These are phyloP conservation scores for Linyphia triangularis DNA, from an alignment of 2,888 invertebrate species.

Conservation along the genomic window DNA sequence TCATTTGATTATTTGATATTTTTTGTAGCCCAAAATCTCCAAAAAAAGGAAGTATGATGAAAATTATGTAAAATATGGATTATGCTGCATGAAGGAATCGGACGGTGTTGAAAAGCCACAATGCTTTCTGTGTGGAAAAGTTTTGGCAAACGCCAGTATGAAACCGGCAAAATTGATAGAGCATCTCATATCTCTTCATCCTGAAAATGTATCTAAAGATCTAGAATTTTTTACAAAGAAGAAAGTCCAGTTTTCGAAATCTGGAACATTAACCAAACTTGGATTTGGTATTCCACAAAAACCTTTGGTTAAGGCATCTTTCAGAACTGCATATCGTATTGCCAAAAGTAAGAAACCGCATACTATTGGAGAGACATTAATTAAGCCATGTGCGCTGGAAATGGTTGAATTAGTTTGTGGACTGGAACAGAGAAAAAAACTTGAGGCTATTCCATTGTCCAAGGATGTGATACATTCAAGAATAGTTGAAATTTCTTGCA, in stretches of 20 bases:
- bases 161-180: slow-evolving; percentile 69
- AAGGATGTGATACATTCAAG: slow-evolving; percentile 63
- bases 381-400: slow-evolving; percentile 58
- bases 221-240: too few relatives aligned
- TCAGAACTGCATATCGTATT: slow-evolving; percentile 62
- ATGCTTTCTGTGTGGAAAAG: slow-evolving; percentile 64
- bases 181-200: slow-evolving; percentile 56
- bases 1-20: too few relatives aligned
- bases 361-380: slow-evolving; percentile 62
- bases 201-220: too few relatives aligned
- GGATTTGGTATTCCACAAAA: too few relatives aligned
- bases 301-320: too few relatives aligned
- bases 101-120: slow-evolving; percentile 65
- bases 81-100: slow-evolving; percentile 55
- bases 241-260: too few relatives aligned
- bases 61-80: too few relatives aligned
- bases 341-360: slow-evolving; percentile 64
- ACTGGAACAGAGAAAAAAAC: slow-evolving; percentile 64
- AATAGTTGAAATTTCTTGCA: too few relatives aligned
- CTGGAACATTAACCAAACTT: too few relatives aligned
- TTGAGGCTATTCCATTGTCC: slow-evolving; percentile 64
- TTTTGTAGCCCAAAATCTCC: too few relatives aligned
- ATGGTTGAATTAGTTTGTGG: slow-evolving; percentile 63
- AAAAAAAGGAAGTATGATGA: too few relatives aligned
- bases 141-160: slow-evolving; percentile 67